Base-by-base conservation (phyloP, 2,113 vertebrate species). In the Antidorcas marsupialis region DNA sequence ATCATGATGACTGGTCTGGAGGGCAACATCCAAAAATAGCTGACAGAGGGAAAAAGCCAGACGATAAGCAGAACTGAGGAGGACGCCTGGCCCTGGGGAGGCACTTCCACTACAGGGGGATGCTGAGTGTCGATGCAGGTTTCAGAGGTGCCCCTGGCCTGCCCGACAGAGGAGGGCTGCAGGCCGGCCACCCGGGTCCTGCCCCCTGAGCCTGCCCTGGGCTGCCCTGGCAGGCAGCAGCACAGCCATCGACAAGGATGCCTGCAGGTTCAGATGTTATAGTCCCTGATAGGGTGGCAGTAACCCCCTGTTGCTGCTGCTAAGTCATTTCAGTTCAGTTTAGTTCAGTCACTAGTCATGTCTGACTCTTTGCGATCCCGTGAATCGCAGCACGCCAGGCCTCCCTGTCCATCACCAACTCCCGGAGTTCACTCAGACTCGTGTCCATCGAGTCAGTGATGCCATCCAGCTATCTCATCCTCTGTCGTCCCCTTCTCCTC, bases 21-120 rank as follows among this genome's bases (percentile, higher is more conserved):
- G 85, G 64, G 67, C 30, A 67, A 59, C 64, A 87, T 91, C 74
- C 9, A 14, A 83, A 97, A 95, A 94, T 83, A 90, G 96, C 43
- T 96, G 90, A 87, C 45, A 84, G 89, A 86, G 19, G 57, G 59
- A 55, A 62, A 94, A 94, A 57, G 59, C 64, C 87, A 87, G 62
- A 36, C 71, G 45, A 94, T 64, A 62, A 83, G 55, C 52, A 30
- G 64, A 74, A 36, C 39, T 15, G 27, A 82, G 19, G n/a, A 14
- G 33, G 52, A 10, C n/a, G 19, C 30, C 14, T 86, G 45, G 47
- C 50, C 19, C 52, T 13, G n/a, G 83, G 27, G 47, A 94, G 59
- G 17, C 23, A 33, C n/a, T 57, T 81, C 47, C 87, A 14, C 57
- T 53, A 36, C 53, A 52, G 60, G 83, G 4, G 6, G 30, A 45